Conservation (phyloP, 64 coral and sea anemone genomes). For the Pocillopora damicornis region DNA sequence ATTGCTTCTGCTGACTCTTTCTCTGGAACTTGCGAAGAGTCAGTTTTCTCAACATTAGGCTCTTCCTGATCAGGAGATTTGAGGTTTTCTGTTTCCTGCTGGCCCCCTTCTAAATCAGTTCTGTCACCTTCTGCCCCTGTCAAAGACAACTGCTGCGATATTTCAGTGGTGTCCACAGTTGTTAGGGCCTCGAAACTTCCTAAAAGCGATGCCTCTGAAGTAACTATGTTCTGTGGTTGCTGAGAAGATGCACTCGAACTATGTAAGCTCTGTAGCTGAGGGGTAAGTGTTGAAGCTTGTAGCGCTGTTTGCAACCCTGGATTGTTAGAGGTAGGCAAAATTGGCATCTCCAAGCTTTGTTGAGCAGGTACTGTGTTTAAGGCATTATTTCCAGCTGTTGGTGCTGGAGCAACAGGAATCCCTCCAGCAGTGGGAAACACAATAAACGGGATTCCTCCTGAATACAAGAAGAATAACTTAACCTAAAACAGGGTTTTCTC, state of each 20-base stretch:
- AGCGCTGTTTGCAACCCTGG: neutral
- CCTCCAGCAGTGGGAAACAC: neutral
- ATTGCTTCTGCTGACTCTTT: neutral
- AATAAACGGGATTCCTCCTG: neutral
- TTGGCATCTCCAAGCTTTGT: neutral
- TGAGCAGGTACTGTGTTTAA: neutral
- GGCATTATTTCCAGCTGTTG: neutral
- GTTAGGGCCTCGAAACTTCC: neutral
- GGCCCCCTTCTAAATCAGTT: neutral
- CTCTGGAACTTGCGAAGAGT: neutral
- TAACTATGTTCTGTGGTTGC: neutral
- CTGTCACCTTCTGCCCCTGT: neutral
- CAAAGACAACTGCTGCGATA: neutral
- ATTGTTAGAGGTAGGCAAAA: neutral
- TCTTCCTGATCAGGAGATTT: neutral
- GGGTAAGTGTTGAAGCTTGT: neutral
- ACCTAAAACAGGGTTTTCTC: neutral
- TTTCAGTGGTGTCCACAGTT: neutral
- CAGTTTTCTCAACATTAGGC: neutral
- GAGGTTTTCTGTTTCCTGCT: neutral
- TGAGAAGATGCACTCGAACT: neutral
- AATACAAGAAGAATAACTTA: neutral
- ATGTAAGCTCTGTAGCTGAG: constrained; percentile 5
- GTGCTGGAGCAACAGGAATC: neutral
- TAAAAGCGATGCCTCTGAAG: neutral